These are phyloP conservation scores for Melanargia galathea DNA, from an alignment of 2,888 invertebrate species.

Conservation along the genomic window DNA sequence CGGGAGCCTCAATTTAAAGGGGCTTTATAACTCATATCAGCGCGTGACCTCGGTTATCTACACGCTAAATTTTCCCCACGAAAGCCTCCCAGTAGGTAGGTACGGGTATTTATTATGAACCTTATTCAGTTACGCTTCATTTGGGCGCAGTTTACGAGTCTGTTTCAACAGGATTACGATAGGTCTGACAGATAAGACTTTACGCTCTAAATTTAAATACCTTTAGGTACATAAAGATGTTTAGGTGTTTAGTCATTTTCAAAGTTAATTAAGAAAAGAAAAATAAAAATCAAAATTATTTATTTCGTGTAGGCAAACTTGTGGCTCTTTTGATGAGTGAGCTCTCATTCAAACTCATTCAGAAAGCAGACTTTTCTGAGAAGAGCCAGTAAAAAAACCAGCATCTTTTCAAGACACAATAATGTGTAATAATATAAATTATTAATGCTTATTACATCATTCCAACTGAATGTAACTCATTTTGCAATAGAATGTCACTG, in stretches of 20 bases:
- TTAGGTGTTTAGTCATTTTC: neutral
- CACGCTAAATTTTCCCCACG: constrained; percentile 26
- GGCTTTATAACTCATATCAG: constrained; percentile 35
- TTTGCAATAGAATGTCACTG: no score
- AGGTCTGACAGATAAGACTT: constrained; percentile 9
- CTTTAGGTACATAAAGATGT: neutral
- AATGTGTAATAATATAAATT: no score
- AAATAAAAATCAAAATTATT: no score
- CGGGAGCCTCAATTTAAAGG: constrained; percentile 13
- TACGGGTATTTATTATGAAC: constrained; percentile 25
- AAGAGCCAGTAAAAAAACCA: no score
- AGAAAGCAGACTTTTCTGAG: no score
- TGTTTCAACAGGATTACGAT: constrained; percentile 16
- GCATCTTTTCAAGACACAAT: no score
- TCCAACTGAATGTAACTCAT: no score
- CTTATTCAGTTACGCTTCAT: constrained; percentile 21
- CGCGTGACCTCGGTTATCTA: constrained; percentile 34
- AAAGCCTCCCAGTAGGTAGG: constrained; percentile 20
- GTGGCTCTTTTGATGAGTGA: no score
- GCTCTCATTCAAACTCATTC: no score
- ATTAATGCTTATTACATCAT: no score
- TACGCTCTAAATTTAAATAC: constrained; percentile 1
- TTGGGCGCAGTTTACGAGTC: constrained; percentile 16
- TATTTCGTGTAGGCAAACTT: no score
- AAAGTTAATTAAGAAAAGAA: no score